Conservation (phyloP, 2,113 vertebrate genomes). For the Corythaeola cristata region DNA sequence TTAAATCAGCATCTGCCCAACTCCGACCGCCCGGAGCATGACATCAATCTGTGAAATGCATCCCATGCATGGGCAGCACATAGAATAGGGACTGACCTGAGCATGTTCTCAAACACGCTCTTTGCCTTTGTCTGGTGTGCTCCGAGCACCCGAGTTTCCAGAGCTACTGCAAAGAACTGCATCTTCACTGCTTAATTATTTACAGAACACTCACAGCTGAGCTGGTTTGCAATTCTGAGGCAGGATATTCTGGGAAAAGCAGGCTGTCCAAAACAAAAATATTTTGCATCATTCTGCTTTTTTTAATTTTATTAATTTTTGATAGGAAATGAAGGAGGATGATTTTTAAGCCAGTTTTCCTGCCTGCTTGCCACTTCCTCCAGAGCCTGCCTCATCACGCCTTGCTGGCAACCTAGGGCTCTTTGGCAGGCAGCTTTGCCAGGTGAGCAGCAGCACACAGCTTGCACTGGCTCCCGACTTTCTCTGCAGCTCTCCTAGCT, state of each 20-base stretch:
- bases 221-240: neutral
- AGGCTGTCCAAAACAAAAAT: neutral
- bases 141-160: neutral
- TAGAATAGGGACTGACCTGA: neutral
- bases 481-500: neutral
- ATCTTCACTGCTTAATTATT: neutral
- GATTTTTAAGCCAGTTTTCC: neutral
- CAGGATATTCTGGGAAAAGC: neutral
- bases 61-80: neutral
- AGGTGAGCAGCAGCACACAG: conserved; percentile 30
- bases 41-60: neutral
- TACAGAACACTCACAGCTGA: neutral
- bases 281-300: neutral
- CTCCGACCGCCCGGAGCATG: fast-evolving
- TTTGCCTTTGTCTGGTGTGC: neutral
- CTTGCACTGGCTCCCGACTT: neutral
- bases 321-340: neutral
- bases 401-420: neutral
- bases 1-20: neutral
- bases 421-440: neutral
- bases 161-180: neutral
- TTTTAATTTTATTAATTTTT: neutral
- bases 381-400: neutral
- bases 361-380: neutral
- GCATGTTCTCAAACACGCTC: neutral